Percentiles rank a stretch among this genome's conserved stretches.
Conservation (phyloP, 2,113 vertebrate species). For the Chaenocephalus aceratus region DNA sequence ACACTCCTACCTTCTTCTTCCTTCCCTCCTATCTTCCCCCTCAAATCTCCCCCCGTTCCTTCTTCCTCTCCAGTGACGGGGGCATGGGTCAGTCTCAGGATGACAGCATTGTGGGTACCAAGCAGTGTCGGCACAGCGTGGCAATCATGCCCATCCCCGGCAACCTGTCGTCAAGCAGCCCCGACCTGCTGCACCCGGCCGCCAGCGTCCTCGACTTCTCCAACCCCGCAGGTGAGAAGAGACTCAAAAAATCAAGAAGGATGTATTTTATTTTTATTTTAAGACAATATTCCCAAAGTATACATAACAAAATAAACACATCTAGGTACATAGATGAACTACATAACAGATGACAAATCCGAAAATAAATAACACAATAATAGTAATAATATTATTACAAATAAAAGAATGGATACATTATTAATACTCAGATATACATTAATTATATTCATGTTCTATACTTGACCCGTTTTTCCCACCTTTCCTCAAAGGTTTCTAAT, state of each 20-base stretch:
- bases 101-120: slow-evolving; percentile 96
- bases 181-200: slow-evolving; percentile 94
- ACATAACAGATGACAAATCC: too few species aligned
- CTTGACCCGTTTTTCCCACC: too few species aligned
- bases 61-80: slow-evolving; percentile 86
- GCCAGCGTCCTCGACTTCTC: slow-evolving; percentile 93
- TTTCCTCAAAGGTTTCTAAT: too few species aligned
- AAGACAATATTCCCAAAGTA: too few species aligned
- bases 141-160: slow-evolving; percentile 96
- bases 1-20: neutral
- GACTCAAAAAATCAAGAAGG: neutral
- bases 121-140: slow-evolving; percentile 94
- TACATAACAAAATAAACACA: too few species aligned
- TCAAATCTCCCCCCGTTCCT: neutral
- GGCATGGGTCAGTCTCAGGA: slow-evolving; percentile 95
- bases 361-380: too few species aligned
- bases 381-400: too few species aligned
- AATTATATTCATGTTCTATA: too few species aligned
- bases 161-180: slow-evolving; percentile 94
- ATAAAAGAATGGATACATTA: too few species aligned
- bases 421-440: too few species aligned
- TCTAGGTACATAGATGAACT: too few species aligned
- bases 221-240: slow-evolving; percentile 89
- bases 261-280: too few species aligned
- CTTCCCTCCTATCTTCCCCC: neutral